These are phyloP conservation scores for Syngnathus typhle DNA, from an alignment of 2,113 vertebrate species.

Conservation along the genomic window DNA sequence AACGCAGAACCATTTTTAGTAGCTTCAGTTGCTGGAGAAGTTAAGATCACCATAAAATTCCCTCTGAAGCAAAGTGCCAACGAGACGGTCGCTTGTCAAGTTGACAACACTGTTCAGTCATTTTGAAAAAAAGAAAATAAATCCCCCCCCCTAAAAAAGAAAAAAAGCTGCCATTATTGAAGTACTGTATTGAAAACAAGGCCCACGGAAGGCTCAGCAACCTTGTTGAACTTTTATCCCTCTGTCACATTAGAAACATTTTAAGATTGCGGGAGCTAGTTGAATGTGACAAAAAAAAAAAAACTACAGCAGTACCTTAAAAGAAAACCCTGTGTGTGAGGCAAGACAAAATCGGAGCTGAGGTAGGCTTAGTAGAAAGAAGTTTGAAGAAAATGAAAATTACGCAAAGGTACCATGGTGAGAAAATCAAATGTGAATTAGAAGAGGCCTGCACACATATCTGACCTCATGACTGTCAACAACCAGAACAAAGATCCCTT, in stretches of 20 bases:
- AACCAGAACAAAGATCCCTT: slow-evolving; percentile 20
- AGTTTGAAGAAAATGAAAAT: slow-evolving; percentile 26
- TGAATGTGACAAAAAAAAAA: slow-evolving; percentile 34
- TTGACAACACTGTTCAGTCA: slow-evolving; percentile 69
- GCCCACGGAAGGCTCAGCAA: slow-evolving; percentile 53
- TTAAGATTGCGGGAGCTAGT: slow-evolving; percentile 50
- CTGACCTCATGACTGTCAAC: slow-evolving; percentile 50
- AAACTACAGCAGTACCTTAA: slow-evolving; percentile 67
- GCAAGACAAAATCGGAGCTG: slow-evolving; percentile 68
- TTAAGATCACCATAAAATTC: neutral
- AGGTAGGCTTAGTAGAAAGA: slow-evolving; percentile 72
- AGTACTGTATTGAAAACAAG: slow-evolving; percentile 68
- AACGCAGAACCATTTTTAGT: slow-evolving; percentile 19
- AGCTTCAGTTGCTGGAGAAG: slow-evolving; percentile 48
- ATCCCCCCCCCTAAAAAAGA: slow-evolving; percentile 25
- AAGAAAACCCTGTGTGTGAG: slow-evolving; percentile 46
- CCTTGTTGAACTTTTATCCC: slow-evolving; percentile 43
- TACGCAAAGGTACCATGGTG: slow-evolving; percentile 48
- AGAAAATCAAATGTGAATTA: slow-evolving; percentile 33
- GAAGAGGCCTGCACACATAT: slow-evolving; percentile 23
- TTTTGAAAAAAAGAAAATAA: slow-evolving; percentile 23
- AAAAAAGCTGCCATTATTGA: slow-evolving; percentile 76
- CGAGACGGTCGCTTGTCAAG: slow-evolving; percentile 54
- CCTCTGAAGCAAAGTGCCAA: slow-evolving; percentile 36
- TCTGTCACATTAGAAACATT: slow-evolving; percentile 32